phyloP scores from a whole-genome alignment of 2,113 vertebrate genomes.

The Menura novaehollandiae region DNA sequence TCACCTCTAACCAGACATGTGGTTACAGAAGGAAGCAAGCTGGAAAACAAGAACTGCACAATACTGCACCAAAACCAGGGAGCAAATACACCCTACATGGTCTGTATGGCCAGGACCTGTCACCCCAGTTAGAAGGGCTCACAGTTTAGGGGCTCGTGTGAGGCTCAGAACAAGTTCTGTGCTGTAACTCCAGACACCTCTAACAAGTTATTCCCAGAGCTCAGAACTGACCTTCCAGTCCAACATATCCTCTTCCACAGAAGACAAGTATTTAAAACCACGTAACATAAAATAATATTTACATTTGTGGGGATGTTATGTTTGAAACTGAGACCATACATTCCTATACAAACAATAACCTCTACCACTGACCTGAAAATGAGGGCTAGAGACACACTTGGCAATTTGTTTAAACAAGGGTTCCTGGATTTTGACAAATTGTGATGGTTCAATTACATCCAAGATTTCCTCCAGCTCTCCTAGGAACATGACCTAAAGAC shows the following conservation, averaged over 20 bases:
- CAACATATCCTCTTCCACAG: background rate
- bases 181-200: background rate
- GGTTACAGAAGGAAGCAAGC: background rate
- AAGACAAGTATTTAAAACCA: background rate
- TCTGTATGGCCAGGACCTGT: fast-evolving
- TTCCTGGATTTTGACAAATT: constrained; percentile 98
- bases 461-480: constrained; percentile 98
- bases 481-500: constrained; percentile 92
- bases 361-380: constrained; percentile 89
- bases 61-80: background rate
- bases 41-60: background rate
- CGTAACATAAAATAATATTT: background rate
- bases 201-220: background rate
- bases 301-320: background rate
- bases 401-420: constrained; percentile 99
- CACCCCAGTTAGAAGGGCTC: background rate
- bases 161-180: background rate
- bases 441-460: constrained; percentile 97
- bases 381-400: constrained; percentile 97
- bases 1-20: background rate
- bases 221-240: background rate
- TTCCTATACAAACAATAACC: background rate
- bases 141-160: background rate
- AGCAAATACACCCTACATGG: background rate
- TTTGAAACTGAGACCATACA: background rate